Evolutionary conservation across 2,888 invertebrate species (phyloP), one percentile per base, ranked within the genome.

Genomic region (Acrocyrtus sp.): DNA sequence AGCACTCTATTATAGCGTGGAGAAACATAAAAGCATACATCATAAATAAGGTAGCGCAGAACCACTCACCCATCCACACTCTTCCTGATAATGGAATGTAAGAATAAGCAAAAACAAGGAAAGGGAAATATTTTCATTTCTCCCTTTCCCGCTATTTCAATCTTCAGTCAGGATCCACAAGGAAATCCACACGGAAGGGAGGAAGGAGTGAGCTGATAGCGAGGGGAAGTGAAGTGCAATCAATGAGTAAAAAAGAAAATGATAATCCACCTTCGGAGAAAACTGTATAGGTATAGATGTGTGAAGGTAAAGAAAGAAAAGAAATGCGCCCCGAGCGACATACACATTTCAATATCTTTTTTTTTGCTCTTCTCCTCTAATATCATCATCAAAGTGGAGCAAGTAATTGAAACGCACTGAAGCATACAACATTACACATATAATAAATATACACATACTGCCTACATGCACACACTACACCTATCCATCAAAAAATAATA

Each of bases 381-480:
- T 21, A 19, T 21, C 48, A 48, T 48, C 48, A 51, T 58, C 67
- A 67, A 58, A 60, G 67, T 51, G 58, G 58, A 67, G 34, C 29
- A 48, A 67, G 66, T 67, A 67, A 67, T 67, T 67, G 67, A 67
- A 67, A 67, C 43, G 58, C 58, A 67, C 24, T 67, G 39, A 41
- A n/a, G 58, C 67, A 58, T 47, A 21, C 34, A 5, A 34, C 47
- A 57, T 54, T 54, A 41, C 39, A 29, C n/a, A n/a, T n/a, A n/a
- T 45, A 57, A 57, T 21, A 26, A 21, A 57, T 17, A 57, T 17
- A 17, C 5, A 12, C 12, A 34, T 34, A 8, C 34, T 5, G 5
- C 34, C 34, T 34, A 5, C 34, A 8, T 34, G 5, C 34, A 8
- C 34, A 34, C 6, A 34, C 6, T 34, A n/a, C n/a, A n/a, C n/a